These are phyloP conservation scores for Ancistrus triradiatus DNA, from an alignment of 2,113 vertebrate genomes.

Conservation along the genomic window DNA sequence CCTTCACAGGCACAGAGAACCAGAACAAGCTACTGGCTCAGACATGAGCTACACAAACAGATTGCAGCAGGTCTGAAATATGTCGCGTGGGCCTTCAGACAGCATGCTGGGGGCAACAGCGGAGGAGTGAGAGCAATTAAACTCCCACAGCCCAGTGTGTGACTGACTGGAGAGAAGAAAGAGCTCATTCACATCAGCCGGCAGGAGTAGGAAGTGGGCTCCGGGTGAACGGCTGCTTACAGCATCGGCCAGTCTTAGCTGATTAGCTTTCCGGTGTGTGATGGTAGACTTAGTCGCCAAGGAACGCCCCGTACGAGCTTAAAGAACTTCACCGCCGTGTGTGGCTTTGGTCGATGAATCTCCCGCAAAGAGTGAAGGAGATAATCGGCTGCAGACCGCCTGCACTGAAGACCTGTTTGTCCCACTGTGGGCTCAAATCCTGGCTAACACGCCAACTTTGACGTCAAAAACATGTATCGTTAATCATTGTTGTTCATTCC, in stretches of 20 bases:
- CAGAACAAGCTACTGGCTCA: conserved; percentile 47
- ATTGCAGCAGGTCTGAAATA: conserved; percentile 71
- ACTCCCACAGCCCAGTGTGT: conserved; percentile 66
- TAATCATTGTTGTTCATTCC: too few species aligned
- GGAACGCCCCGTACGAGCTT: too few species aligned
- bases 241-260: conserved; percentile 3
- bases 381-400: conserved; percentile 4
- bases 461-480: too few species aligned
- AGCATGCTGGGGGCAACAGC: conserved; percentile 66
- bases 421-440: background rate
- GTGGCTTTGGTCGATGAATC: too few species aligned
- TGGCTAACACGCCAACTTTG: too few species aligned
- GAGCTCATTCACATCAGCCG: conserved; percentile 58
- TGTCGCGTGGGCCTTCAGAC: conserved; percentile 67
- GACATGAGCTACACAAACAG: conserved; percentile 67
- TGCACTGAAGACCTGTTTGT: background rate
- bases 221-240: conserved; percentile 57
- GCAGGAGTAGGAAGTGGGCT: conserved; percentile 63
- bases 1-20: conserved; percentile 24
- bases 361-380: background rate
- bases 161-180: conserved; percentile 60
- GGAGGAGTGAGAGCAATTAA: conserved; percentile 71
- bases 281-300: too few species aligned
- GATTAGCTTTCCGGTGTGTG: background rate
- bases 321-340: too few species aligned